Evolutionary conservation across 2,888 invertebrate species (phyloP), one percentile per base, ranked within the genome.

Genomic region (Scaptomyza cyrtandrae): DNA sequence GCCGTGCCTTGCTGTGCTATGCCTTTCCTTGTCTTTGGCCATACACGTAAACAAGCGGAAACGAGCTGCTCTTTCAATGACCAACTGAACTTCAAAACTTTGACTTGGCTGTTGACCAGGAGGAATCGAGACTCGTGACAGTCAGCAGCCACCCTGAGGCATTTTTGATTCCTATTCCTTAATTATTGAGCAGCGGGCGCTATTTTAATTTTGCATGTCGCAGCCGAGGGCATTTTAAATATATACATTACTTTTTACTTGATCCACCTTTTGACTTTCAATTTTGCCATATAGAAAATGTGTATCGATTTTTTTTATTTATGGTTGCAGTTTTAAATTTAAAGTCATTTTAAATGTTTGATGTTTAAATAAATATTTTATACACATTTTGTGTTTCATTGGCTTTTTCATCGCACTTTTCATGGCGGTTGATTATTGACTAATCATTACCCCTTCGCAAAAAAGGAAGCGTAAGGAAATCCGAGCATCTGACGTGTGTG

Each of bases 81-180:
- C 89, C 89, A 89, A 89, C 82, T 87, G 87, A 89, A 89, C 87
- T 89, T 90, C 80, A 81, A 85, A 81, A 83, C 85, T 87, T 88
- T 71, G 71, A 82, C 76, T 77, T 69, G 69, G 56, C 66, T 63
- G 58, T 50, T 77, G 76, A 81, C 76, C 76, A 75, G 41, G 13
- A 52, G 19, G 35, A 43, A 33, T 33, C 14, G 14, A 19, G 16
- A 19, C 41, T 10, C 43, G 41, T 50, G 53, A 24, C 57, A 65
- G 9, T 16, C 41, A 10, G 16, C 43, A 63, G 43, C 57, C 60
- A 75, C 75, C 80, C 79, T 43, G 49, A 39, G 67, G 63, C 71
- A 27, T 49, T 74, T 71, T 70, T 76, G 78, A 71, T 82, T 75
- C 71, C 60, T 71, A 73, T 72, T 66, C 70, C 84, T 82, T 88